Evolutionary conservation across 1,140 invertebrate species (phyloP).

Genomic region (Callitettix versicolor): DNA sequence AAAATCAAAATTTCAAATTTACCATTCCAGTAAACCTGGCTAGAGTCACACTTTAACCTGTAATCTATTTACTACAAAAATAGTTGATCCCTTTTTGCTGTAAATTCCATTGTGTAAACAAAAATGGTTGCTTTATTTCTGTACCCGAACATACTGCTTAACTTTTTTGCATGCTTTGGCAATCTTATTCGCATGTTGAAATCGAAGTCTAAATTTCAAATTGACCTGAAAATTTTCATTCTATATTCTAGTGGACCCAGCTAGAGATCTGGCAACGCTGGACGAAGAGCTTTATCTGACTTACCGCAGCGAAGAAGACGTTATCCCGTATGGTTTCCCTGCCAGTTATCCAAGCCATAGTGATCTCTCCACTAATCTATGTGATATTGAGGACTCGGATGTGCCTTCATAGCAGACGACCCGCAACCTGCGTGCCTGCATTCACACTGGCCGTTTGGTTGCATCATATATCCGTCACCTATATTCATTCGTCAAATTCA

Average conservation of each 20-base stretch:
- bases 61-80: too few species aligned
- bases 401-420: slow-evolving; percentile 23
- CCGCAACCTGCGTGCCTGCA: slow-evolving; percentile 5
- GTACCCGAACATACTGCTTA: too few species aligned
- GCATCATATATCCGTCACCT: background rate
- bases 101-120: too few species aligned
- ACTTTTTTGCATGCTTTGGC: too few species aligned
- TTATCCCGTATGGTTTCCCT: slow-evolving; percentile 56
- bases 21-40: too few species aligned
- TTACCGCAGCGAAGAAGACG: slow-evolving; percentile 55
- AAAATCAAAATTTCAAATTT: too few species aligned
- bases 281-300: slow-evolving; percentile 73
- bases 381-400: slow-evolving; percentile 88
- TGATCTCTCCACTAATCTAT: slow-evolving; percentile 75
- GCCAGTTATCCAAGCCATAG: slow-evolving; percentile 48
- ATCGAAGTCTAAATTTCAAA: too few species aligned
- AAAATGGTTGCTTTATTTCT: too few species aligned
- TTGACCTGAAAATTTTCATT: too few species aligned
- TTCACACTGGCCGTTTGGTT: background rate
- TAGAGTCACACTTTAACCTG: too few species aligned
- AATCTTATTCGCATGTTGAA: too few species aligned
- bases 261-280: slow-evolving; percentile 51
- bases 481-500: background rate
- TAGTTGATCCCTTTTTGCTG: too few species aligned
- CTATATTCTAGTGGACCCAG: slow-evolving; percentile 37